Evolutionary conservation across 2,888 invertebrate species (phyloP), one percentile per base, ranked within the genome.

Genomic region (Aphidoletes aphidimyza): DNA sequence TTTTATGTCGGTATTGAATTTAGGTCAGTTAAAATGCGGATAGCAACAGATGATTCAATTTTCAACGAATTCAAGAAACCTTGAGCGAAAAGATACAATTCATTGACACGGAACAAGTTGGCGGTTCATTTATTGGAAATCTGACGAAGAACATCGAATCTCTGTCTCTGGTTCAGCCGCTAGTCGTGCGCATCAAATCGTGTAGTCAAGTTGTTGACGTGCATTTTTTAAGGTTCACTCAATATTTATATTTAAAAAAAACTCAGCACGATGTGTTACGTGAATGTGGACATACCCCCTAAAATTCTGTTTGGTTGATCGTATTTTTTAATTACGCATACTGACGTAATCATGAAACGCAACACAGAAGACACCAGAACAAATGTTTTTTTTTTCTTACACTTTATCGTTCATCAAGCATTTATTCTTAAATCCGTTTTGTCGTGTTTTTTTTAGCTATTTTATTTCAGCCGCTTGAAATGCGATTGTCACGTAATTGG

Each of bases 101-200:
- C 69, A n/a, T 69, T 69, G 69, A 69, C 69, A 69, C 34, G 69
- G 69, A 69, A 69, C n/a, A 69, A 30, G 11, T 54, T 54, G 8
- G 5, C 19, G 8, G 6, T 2, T 26, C 26, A 54, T 54, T 26
- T 22, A 3, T 54, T 22, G 69, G 30, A n/a, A 30, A 30, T 5
- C 54, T 22, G 54, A 9, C 14, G 54, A 14, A 19, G 47, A 47
- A 54, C 9, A 3, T 22, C 54, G n/a, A 0, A 1, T 22, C 22
- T n/a, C 22, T 22, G 39, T 39, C 39, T 39, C 39, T 8, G 6
- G 5, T 39, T 39, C 11, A 8, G 11, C 11, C 39, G 39, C 11
- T 39, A 47, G 47, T 47, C 47, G 47, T 47, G 9, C 47, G 47
- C 47, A 47, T 47, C 19, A 19, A 47, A 47, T 6, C 11, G 47